phyloP scores from a whole-genome alignment of 2,888 invertebrate species.

The Copidosoma aretas region DNA sequence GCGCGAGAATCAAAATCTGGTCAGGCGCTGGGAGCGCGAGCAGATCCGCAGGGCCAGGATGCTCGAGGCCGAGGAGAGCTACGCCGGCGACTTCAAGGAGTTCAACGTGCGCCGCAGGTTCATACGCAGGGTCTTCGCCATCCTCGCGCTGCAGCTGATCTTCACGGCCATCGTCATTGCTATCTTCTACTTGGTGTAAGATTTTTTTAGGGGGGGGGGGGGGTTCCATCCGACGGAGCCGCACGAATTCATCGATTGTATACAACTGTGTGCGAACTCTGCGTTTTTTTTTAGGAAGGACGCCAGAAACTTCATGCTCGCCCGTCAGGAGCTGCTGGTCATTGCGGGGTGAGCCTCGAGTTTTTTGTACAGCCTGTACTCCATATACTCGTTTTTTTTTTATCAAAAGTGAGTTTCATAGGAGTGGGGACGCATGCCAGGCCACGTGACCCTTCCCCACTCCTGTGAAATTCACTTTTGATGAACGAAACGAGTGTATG shows the following conservation, averaged over 20 bases:
- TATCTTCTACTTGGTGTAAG: constrained; percentile 61
- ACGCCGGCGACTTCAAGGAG: constrained; percentile 51
- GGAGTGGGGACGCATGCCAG: too few species aligned
- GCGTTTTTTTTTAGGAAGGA: constrained; percentile 16
- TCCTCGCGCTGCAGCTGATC: constrained; percentile 65
- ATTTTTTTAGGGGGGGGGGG: constrained; percentile 9
- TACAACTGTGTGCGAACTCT: too few species aligned
- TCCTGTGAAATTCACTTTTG: too few species aligned
- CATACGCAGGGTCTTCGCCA: constrained; percentile 66
- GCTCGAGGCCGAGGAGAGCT: constrained; percentile 43
- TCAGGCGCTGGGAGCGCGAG: constrained; percentile 50
- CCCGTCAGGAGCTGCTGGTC: constrained; percentile 63
- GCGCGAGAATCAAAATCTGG: constrained; percentile 52
- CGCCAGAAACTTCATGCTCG: not conserved
- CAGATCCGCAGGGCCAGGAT: constrained; percentile 35
- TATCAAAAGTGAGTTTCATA: too few species aligned
- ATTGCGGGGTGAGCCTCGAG: constrained; percentile 63
- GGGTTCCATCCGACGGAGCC: too few species aligned
- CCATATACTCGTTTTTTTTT: too few species aligned
- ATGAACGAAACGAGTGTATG: too few species aligned
- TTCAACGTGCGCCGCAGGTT: constrained; percentile 54
- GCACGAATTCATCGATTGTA: too few species aligned
- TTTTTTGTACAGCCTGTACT: too few species aligned
- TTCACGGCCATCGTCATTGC: constrained; percentile 64
- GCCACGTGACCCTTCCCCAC: too few species aligned